These are phyloP conservation scores for Tachina grossa DNA, from an alignment of 2,888 invertebrate genomes.

Conservation along the genomic window DNA sequence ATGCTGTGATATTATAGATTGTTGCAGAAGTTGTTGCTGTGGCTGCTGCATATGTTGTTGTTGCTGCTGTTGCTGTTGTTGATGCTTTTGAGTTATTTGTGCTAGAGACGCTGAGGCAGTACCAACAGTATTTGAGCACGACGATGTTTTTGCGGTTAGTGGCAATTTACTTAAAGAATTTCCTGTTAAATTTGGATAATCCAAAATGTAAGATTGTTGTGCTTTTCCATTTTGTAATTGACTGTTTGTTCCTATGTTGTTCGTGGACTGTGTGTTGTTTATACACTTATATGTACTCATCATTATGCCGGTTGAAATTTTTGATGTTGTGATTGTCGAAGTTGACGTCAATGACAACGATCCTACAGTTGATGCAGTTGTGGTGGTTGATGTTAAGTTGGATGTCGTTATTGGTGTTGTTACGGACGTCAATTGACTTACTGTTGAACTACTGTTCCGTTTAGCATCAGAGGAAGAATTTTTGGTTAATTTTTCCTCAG, in stretches of 20 bases:
- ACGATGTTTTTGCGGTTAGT: constrained; percentile 75
- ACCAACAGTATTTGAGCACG: constrained; percentile 76
- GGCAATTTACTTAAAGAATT: constrained; percentile 47
- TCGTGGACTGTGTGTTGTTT: constrained; percentile 28
- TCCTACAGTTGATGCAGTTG: constrained; percentile 31
- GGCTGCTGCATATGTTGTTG: constrained; percentile 76
- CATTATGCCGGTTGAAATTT: constrained; percentile 41
- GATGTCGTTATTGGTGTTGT: constrained; percentile 74
- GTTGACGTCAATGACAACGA: constrained; percentile 28
- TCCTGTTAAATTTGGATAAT: constrained; percentile 40
- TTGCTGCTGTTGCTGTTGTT: constrained; percentile 73
- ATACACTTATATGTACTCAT: constrained; percentile 42
- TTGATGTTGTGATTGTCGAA: constrained; percentile 41
- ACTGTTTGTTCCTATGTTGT: constrained; percentile 42
- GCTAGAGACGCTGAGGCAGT: constrained; percentile 83
- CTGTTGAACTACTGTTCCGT: constrained; percentile 79
- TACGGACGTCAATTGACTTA: constrained; percentile 82
- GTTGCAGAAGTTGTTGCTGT: constrained; percentile 67
- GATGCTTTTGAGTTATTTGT: constrained; percentile 82
- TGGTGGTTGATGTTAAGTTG: constrained; percentile 37
- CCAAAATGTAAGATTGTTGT: constrained; percentile 45
- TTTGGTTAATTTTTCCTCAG: constrained; percentile 80
- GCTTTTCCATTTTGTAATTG: constrained; percentile 59
- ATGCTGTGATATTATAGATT: constrained; percentile 46
- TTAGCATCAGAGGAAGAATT: constrained; percentile 81